A percentile compares a stretch with the other conserved stretches of the same genome.
phyloP scores from a whole-genome alignment of 30 jellyfish, hydroid and myxozoan genomes.

The Aurelia aurita region DNA sequence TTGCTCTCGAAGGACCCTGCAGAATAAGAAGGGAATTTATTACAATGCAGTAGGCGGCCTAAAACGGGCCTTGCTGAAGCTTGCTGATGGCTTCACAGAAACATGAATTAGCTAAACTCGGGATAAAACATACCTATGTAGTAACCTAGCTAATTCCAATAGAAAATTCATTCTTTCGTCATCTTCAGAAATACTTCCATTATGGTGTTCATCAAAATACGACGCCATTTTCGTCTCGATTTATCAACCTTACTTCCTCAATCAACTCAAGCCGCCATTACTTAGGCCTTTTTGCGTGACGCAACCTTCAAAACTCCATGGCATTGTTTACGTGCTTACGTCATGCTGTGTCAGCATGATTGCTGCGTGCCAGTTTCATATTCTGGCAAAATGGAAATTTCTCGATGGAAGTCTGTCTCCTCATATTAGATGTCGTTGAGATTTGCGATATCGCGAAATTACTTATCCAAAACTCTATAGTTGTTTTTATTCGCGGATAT shows the following conservation, averaged over 20 bases:
- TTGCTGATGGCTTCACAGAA: too few species aligned
- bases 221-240: slow-evolving; percentile 41
- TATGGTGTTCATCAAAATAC: slow-evolving; percentile 63
- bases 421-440: too few species aligned
- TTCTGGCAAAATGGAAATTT: too few species aligned
- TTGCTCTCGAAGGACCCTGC: slow-evolving; percentile 72
- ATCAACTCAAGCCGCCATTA: neutral
- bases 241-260: neutral
- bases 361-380: too few species aligned
- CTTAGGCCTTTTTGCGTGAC: too few species aligned
- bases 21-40: neutral
- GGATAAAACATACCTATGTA: slow-evolving; percentile 31
- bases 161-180: slow-evolving; percentile 51
- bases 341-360: slow-evolving; percentile 23
- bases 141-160: slow-evolving; percentile 53
- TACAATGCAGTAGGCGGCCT: neutral
- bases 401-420: too few species aligned
- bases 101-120: too few species aligned
- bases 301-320: too few species aligned
- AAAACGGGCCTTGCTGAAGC: too few species aligned
- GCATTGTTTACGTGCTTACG: slow-evolving; percentile 1
- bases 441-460: too few species aligned
- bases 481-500: too few species aligned
- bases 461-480: too few species aligned
- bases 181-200: slow-evolving; percentile 48